Evolutionary conservation across 2,888 invertebrate genomes (phyloP).

Genomic region (Meteorus cinctellus): DNA sequence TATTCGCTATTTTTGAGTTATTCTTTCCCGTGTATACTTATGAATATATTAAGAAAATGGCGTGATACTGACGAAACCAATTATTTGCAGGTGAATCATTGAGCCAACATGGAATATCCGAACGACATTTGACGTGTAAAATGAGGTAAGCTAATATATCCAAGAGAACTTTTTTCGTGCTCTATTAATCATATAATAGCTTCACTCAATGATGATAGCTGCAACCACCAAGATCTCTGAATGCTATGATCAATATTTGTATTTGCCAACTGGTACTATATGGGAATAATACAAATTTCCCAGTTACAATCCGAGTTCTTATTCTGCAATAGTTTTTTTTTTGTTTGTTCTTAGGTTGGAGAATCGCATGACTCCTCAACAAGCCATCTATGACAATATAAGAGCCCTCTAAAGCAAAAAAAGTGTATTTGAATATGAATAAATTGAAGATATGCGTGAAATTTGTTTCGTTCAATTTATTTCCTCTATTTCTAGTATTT

Average conservation of each 20-base stretch:
- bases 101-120: neutral
- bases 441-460: neutral
- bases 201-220: neutral
- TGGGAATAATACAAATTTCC: neutral
- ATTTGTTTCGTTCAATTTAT: neutral
- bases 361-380: neutral
- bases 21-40: neutral
- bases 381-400: neutral
- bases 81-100: neutral
- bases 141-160: neutral
- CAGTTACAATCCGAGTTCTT: neutral
- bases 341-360: neutral
- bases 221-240: slow-evolving; percentile 49
- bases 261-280: slow-evolving; percentile 50
- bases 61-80: slow-evolving; percentile 12
- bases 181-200: neutral
- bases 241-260: slow-evolving; percentile 48
- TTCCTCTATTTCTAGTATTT: neutral
- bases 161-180: neutral
- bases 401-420: neutral
- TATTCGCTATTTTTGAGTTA: slow-evolving; percentile 4
- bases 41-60: neutral
- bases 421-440: neutral
- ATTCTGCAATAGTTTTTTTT: neutral
- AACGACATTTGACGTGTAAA: neutral